Base-by-base conservation (phyloP, 1,140 invertebrate species). In the Pygmarrhopalites habei region DNA sequence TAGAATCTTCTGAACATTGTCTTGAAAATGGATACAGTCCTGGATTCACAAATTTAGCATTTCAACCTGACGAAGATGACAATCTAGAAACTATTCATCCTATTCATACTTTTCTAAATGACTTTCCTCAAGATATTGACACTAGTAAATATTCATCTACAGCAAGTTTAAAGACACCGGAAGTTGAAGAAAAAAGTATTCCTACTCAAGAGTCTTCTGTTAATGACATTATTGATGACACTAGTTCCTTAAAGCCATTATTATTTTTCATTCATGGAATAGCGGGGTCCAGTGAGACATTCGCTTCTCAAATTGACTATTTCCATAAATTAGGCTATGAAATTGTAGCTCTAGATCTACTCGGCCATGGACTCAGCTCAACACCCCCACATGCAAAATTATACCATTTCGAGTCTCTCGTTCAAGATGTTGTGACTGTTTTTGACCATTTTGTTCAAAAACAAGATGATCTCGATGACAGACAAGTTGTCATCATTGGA, bases 221-320 rank as follows among this genome's bases (percentile, higher is more conserved):
- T 15, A n/a, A 17, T 25, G 5, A 17, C 19, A 17, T n/a, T 1
- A 49, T 35, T 17, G 46, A 35, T 51, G 2, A 21, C 25, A 23
- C 30, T 3, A 19, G 25, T 28, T 30, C 59, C 26, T 30, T 23
- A 12, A 56, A 55, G 72, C 83, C 83, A 4, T 73, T 79, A 26
- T 76, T 88, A 59, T 82, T 87, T 58, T 85, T 89, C 67, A 77
- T 88, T 25, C 86, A 89, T 74, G 86, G 86, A 7, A 85, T 87
- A 64, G 86, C 85, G 7, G 83, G 83, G 12, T 85, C 82, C 2
- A 82, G 84, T n/a, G 82, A 86, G 64, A 75, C 83, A 25, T 89
- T 86, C 79, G 79, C 79, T 58, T 70, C 79, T 52, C 82, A 87
- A 68, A 76, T 87, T 1, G 73, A 78, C 30, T 85, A 82, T 74